Evolutionary conservation across 2,113 vertebrate genomes (phyloP).

Genomic region (Ictalurus furcatus): DNA sequence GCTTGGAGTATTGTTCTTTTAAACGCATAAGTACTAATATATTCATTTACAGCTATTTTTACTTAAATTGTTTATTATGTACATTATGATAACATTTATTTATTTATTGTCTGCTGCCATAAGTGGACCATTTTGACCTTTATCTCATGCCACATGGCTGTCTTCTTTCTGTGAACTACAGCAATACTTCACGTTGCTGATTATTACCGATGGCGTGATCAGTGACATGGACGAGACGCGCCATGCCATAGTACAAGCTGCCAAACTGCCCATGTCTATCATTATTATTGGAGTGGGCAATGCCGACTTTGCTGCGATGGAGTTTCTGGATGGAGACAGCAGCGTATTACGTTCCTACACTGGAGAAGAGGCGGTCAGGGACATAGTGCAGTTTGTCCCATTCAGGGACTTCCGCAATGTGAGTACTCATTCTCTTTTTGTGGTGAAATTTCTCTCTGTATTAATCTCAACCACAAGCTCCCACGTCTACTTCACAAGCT

Average conservation of each 20-base stretch:
- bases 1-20: not conserved
- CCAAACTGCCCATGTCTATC: conserved; percentile 97
- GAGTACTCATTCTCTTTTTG: conserved; percentile 64
- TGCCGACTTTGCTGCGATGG: conserved; percentile 95
- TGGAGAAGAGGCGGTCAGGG: conserved; percentile 88
- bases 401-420: conserved; percentile 96
- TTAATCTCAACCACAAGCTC: conserved; percentile 29
- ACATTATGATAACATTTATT: not conserved
- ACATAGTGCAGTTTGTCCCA: conserved; percentile 98
- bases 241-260: conserved; percentile 89
- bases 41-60: not conserved
- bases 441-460: not conserved
- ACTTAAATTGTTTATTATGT: not conserved
- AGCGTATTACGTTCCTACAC: conserved; percentile 84
- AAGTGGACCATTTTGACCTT: not conserved
- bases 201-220: conserved; percentile 97
- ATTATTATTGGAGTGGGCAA: conserved; percentile 98
- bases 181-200: conserved; percentile 98
- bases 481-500: conserved; percentile 22
- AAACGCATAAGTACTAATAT: not conserved
- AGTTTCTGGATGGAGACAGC: conserved; percentile 93
- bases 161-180: conserved; percentile 60
- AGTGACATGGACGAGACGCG: conserved; percentile 98
- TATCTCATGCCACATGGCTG: not conserved
- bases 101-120: not conserved